A percentile compares a stretch with the other conserved stretches of the same genome.
Evolutionary conservation across 1,140 invertebrate genomes (phyloP).

Genomic region (Oreohelix idahoensis): DNA sequence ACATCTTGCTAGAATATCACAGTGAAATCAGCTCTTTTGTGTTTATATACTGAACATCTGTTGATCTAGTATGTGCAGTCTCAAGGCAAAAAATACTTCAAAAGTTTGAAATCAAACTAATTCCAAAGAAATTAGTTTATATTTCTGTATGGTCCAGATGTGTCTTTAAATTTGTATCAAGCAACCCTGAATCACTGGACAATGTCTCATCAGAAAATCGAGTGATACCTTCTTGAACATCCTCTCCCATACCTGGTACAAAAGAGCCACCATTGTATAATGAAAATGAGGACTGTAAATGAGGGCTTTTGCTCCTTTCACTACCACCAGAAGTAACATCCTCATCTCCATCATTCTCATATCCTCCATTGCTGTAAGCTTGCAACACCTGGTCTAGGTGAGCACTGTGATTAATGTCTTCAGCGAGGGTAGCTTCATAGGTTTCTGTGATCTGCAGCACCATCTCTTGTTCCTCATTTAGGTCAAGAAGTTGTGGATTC

Average conservation of each 20-base stretch:
- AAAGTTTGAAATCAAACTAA: too few relatives aligned
- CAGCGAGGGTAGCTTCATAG: background rate
- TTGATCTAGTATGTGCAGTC: too few relatives aligned
- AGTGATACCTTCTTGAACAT: constrained; percentile 1
- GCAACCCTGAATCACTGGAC: background rate
- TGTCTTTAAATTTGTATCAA: background rate
- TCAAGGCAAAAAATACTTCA: too few relatives aligned
- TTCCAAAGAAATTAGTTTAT: background rate
- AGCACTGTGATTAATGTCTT: background rate
- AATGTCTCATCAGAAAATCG: background rate
- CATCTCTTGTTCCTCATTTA: constrained; percentile 20
- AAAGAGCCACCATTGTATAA: background rate
- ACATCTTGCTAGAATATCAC: too few relatives aligned
- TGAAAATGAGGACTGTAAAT: background rate
- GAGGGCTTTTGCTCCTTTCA: background rate
- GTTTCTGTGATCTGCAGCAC: constrained; percentile 6
- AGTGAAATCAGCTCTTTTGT: too few relatives aligned
- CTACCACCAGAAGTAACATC: background rate
- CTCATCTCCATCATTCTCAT: background rate
- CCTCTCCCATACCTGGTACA: background rate
- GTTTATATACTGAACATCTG: too few relatives aligned
- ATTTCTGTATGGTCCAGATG: background rate
- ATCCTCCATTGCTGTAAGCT: constrained; percentile 9
- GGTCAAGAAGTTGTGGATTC: background rate
- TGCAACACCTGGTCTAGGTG: constrained; percentile 20